These are phyloP conservation scores for Centruroides sculpturatus DNA, from an alignment of 1,140 invertebrate genomes.

Conservation along the genomic window DNA sequence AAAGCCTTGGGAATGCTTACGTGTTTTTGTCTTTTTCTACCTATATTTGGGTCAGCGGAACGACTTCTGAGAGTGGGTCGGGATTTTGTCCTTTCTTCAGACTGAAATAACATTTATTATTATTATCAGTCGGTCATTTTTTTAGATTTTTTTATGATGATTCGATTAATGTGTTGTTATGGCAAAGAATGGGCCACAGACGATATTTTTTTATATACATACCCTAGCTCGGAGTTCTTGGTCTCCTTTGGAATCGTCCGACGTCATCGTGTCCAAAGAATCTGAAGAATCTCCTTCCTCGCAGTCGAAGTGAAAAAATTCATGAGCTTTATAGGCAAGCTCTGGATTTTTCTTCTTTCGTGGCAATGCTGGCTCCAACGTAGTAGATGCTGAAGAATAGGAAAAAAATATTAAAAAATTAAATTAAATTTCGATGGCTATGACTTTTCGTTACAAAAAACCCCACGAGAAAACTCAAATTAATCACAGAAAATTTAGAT, in stretches of 20 bases:
- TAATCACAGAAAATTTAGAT: no score
- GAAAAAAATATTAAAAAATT: neutral
- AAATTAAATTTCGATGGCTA: no score
- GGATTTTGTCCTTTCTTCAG: constrained; percentile 9
- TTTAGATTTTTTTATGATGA: no score
- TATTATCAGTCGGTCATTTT: no score
- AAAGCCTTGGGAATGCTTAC: no score
- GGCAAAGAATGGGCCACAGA: no score
- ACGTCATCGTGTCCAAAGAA: constrained; percentile 30
- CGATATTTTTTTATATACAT: constrained; percentile 18
- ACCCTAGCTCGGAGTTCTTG: constrained; percentile 40
- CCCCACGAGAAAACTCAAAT: no score
- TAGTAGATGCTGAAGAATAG: constrained; percentile 32
- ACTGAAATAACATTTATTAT: neutral
- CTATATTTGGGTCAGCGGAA: constrained; percentile 12
- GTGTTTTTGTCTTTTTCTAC: neutral
- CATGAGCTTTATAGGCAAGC: constrained; percentile 64
- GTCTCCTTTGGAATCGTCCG: constrained; percentile 15
- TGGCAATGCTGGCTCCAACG: constrained; percentile 61
- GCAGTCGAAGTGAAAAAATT: constrained; percentile 48
- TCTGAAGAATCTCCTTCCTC: constrained; percentile 28
- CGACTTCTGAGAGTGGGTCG: constrained; percentile 7
- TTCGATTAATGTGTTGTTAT: no score
- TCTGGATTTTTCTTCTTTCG: constrained; percentile 73
- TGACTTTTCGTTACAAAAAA: no score